Evolutionary conservation across 2,797 vertebrate species (phyloP), one percentile per base, ranked within the genome.

Genomic region (Buceros bicornis): DNA sequence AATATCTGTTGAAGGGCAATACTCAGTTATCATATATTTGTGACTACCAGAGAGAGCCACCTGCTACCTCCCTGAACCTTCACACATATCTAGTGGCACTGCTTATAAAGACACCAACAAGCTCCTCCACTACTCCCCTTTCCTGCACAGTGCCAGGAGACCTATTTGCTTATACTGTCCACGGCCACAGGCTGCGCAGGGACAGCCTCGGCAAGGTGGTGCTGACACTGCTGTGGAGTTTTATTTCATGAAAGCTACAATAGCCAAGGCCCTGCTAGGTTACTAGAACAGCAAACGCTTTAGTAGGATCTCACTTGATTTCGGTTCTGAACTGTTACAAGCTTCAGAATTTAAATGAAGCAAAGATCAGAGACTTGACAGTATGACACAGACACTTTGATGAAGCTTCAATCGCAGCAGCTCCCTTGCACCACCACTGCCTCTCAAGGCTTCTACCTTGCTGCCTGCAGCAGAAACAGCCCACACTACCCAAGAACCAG

Each of bases 241-340:
- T n/a, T 5, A 2, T 7, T n/a, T n/a, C 0, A 5, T 0, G 2
- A n/a, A 42, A 64, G 2, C 11, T 20, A 2, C 84, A 24, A 2
- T 0, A 12, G 6, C 4, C 56, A 1, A 11, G 58, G n/a, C 67
- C 33, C 40, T 0, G 29, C 8, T 0, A 20, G 20, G 54, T 5
- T 11, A 3, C 2, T 0, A 5, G 4, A 16, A 3, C 14, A 1
- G 9, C 0, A 1, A 5, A 0, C 13, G 2, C 54, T 2, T n/a
- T 0, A 2, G 45, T 0, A 2, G 31, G 15, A 3, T 11, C 47
- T 18, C 31, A 1, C 22, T 2, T 0, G 28, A 51, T 4, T 25
- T 14, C 3, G 1, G 15, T 5, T 6, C 26, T 5, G 6, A 66
- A 29, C 80, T 24, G 61, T 6, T 4, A 1, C 22, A 42, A 18